These are phyloP conservation scores for Camelus dromedarius DNA, from an alignment of 2,113 vertebrate genomes.

Conservation along the genomic window DNA sequence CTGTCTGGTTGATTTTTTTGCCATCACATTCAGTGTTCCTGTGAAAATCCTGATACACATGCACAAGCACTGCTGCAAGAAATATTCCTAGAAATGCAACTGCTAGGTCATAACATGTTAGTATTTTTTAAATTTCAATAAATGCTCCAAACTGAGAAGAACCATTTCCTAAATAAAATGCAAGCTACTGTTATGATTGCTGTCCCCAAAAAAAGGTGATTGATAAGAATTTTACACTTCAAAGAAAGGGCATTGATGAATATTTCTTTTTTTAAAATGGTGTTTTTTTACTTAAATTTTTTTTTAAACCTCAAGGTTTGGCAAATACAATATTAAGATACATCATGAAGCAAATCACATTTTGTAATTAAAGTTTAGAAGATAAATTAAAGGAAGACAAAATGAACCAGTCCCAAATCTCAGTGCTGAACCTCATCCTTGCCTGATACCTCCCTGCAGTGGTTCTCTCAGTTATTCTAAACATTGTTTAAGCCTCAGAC, in stretches of 20 bases:
- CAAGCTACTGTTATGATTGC: neutral
- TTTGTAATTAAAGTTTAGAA: constrained; percentile 51
- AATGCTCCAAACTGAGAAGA: constrained; percentile 11
- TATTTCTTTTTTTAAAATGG: constrained; percentile 11
- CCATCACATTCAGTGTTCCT: neutral
- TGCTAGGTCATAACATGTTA: neutral
- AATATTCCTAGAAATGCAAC: constrained; percentile 30
- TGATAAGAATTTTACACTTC: neutral
- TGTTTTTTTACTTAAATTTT: constrained; percentile 26
- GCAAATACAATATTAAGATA: neutral
- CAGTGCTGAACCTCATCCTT: neutral
- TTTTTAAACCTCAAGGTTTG: neutral
- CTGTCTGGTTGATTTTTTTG: neutral
- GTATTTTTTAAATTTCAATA: neutral
- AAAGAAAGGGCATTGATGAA: neutral
- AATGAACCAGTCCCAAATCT: neutral
- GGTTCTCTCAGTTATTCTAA: neutral
- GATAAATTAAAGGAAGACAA: constrained; percentile 31
- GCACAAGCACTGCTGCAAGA: constrained; percentile 32
- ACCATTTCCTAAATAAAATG: constrained; percentile 7
- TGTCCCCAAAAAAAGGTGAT: neutral
- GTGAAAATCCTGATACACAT: neutral
- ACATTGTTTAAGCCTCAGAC: neutral
- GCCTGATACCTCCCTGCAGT: neutral
- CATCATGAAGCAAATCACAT: constrained; percentile 26